Conservation (phyloP, 2,888 invertebrate species). For the Aleiodes leptofemur region DNA sequence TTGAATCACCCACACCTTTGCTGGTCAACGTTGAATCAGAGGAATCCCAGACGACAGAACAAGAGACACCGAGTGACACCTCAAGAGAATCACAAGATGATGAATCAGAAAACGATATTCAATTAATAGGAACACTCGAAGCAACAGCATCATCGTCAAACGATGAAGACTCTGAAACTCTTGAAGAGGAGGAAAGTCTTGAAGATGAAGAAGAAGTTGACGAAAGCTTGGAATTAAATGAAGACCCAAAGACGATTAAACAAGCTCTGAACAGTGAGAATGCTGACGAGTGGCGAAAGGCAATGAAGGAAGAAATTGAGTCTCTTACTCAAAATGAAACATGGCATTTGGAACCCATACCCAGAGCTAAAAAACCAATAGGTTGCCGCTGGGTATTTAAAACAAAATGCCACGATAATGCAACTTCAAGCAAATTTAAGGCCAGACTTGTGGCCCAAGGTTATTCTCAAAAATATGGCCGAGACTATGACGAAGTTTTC, state of each 20-base stretch:
- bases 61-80: too few relatives aligned
- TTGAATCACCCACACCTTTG: constrained; percentile 6
- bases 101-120: too few relatives aligned
- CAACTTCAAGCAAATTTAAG: neutral
- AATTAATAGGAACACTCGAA: too few relatives aligned
- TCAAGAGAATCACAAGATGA: too few relatives aligned
- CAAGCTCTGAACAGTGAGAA: constrained; percentile 3
- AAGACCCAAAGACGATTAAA: constrained; percentile 3
- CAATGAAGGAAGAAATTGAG: neutral
- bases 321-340: neutral
- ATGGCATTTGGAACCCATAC: neutral
- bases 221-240: too few relatives aligned
- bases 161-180: too few relatives aligned
- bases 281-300: constrained; percentile 9
- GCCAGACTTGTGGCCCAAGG: constrained; percentile 15
- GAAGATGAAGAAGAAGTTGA: neutral
- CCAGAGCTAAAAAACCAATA: neutral
- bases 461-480: neutral
- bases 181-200: too few relatives aligned
- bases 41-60: too few relatives aligned
- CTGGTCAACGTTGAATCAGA: too few relatives aligned
- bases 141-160: too few relatives aligned
- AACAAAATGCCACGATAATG: neutral
- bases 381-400: constrained; percentile 18
- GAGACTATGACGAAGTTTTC: neutral